Evolutionary conservation across 1,140 invertebrate species (phyloP), one percentile per base, ranked within the genome.

Genomic region (Hycleus phaleratus): DNA sequence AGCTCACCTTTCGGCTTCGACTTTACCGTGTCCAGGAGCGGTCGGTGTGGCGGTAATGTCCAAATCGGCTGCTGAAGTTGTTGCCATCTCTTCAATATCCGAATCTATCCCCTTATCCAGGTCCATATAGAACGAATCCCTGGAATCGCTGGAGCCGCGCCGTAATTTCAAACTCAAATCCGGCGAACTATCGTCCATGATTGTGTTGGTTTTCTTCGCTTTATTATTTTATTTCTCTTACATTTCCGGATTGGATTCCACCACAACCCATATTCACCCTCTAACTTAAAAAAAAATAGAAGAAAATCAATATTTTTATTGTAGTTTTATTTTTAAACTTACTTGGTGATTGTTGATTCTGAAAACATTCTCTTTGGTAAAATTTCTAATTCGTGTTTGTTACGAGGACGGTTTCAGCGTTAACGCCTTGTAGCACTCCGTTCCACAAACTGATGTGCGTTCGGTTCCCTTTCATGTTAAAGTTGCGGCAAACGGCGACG

Each of bases 41-140:
- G 77, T 78, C 48, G 80, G 73, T 18, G 79, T 80, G 49, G 77
- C 77, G 2, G 79, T 74, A 52, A 77, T 78, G 6, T 74, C 67
- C 18, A 73, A 58, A 59, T 69, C 67, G 44, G 70, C 69, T 5
- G 67, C 70, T 52, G 79, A 77, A 55, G 81, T 82, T 40, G 81
- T 84, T 46, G 85, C 84, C 65, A 90, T 86, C 73, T 90, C 87
- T 70, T 91, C 89, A 66, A 91, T 91, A 69, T 91, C 89, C 18
- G 88, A 91, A 73, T 91, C 88, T 67, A 91, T 91, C 25, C 89
- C 89, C 77, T 87, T 81, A 63, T 88, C 88, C 68, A 91, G 90
- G 74, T 90, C 88, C 88, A 91, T 90, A 70, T 91, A 91, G 71
- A 90, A 91, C 32, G 87, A 90, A 72, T 91, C 89, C 50, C 88